phyloP scores from a whole-genome alignment of 2,888 invertebrate genomes.

The Dyspetes luteomarginatus region DNA sequence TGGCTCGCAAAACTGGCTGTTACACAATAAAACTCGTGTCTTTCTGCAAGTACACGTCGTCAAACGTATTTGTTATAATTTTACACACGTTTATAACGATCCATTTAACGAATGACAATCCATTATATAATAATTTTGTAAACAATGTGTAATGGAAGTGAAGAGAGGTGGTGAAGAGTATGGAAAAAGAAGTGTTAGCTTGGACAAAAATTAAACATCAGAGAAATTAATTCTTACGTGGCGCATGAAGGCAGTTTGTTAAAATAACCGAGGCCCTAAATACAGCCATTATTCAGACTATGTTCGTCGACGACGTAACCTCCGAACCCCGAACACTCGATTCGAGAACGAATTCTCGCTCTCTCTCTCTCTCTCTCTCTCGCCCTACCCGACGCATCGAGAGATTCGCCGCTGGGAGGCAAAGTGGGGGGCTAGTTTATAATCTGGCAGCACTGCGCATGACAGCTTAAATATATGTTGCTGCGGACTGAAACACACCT shows the following conservation, averaged over 20 bases:
- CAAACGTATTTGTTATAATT: too few relatives aligned
- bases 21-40: neutral
- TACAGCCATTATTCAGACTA: constrained; percentile 14
- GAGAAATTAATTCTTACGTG: constrained; percentile 41
- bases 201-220: neutral
- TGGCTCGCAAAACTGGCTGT: constrained; percentile 66
- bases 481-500: too few relatives aligned
- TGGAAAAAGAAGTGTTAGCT: neutral
- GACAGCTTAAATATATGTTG: too few relatives aligned
- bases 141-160: neutral
- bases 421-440: too few relatives aligned
- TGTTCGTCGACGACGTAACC: neutral
- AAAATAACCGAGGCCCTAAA: constrained; percentile 31
- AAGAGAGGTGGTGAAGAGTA: neutral
- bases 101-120: neutral
- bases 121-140: constrained; percentile 24
- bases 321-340: neutral
- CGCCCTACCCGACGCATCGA: too few relatives aligned
- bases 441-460: too few relatives aligned
- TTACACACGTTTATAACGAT: too few relatives aligned
- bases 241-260: constrained; percentile 30
- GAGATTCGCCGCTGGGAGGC: too few relatives aligned
- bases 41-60: constrained; percentile 17
- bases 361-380: too few relatives aligned
- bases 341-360: too few relatives aligned